phyloP scores from a whole-genome alignment of 2,888 invertebrate species.

The Endomychus coccineus region DNA sequence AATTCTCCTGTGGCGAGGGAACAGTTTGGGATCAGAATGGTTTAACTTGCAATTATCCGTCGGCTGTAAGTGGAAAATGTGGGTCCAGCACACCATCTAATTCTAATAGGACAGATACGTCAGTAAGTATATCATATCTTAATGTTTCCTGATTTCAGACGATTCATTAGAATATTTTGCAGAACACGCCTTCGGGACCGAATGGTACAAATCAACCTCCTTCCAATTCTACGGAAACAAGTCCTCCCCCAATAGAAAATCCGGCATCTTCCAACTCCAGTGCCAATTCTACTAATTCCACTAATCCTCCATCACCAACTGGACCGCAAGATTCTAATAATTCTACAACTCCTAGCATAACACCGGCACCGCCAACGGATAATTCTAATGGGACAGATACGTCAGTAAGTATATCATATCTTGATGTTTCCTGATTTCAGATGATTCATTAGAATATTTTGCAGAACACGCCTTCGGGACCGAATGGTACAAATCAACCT shows the following conservation, averaged over 20 bases:
- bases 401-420: not conserved
- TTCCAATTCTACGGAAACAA: too few species aligned
- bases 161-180: not conserved
- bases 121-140: not conserved
- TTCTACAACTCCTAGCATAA: not conserved
- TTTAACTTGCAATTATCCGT: conserved; percentile 64
- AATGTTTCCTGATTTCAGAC: not conserved
- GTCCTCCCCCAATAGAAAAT: too few species aligned
- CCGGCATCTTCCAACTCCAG: too few species aligned
- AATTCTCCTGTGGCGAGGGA: conserved; percentile 66
- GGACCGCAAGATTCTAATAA: too few species aligned
- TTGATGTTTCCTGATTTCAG: not conserved
- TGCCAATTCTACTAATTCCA: too few species aligned
- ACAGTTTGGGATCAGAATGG: conserved; percentile 68
- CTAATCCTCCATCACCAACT: too few species aligned
- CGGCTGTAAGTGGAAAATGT: conserved; percentile 44
- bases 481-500: too few species aligned
- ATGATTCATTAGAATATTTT: not conserved
- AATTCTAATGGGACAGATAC: too few species aligned
- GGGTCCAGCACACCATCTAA: too few species aligned
- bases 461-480: too few species aligned
- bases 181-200: too few species aligned
- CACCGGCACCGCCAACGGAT: conserved; percentile 2
- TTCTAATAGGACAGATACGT: not conserved
- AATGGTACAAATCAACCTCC: too few species aligned